Percentiles rank a stretch among this genome's conserved stretches.
Evolutionary conservation across 2,888 invertebrate species (phyloP).

Genomic region (Macaria liturata): DNA sequence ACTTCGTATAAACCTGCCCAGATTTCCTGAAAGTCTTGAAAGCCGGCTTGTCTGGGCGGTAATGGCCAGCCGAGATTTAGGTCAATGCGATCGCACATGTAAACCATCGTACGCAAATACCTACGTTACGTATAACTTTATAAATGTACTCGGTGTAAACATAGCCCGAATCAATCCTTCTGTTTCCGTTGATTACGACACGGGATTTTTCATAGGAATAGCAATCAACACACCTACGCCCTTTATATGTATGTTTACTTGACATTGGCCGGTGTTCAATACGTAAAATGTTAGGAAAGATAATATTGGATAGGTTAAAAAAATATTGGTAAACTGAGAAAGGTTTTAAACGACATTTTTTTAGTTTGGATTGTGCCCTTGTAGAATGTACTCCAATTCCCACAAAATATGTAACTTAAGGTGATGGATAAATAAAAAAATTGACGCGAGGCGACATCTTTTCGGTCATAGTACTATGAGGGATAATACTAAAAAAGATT

Average conservation of each 20-base stretch:
- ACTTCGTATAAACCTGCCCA: slow-evolving; percentile 15
- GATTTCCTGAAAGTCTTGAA: slow-evolving; percentile 27
- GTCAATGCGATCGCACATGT: slow-evolving; percentile 57
- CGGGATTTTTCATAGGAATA: slow-evolving; percentile 26
- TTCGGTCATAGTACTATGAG: too few relatives aligned
- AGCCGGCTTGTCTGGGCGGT: slow-evolving; percentile 31
- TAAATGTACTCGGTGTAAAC: slow-evolving; percentile 30
- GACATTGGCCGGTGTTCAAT: slow-evolving; percentile 30
- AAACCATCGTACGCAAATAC: slow-evolving; percentile 49
- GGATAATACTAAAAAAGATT: too few relatives aligned
- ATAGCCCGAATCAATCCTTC: slow-evolving; percentile 38
- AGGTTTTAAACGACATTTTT: too few relatives aligned
- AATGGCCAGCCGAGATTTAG: slow-evolving; percentile 43
- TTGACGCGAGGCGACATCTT: too few relatives aligned
- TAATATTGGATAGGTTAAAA: background rate
- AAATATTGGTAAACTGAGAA: background rate
- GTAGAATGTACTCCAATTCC: too few relatives aligned
- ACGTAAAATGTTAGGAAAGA: slow-evolving; percentile 22
- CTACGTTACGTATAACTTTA: slow-evolving; percentile 12
- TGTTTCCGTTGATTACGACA: slow-evolving; percentile 45
- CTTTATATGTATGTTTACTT: slow-evolving; percentile 24
- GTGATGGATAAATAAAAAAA: too few relatives aligned
- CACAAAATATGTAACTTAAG: too few relatives aligned
- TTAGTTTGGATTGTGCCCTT: too few relatives aligned
- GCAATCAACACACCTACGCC: slow-evolving; percentile 11